Base-by-base conservation (phyloP, 1,140 invertebrate genomes). In the Penaeus japonicus region DNA sequence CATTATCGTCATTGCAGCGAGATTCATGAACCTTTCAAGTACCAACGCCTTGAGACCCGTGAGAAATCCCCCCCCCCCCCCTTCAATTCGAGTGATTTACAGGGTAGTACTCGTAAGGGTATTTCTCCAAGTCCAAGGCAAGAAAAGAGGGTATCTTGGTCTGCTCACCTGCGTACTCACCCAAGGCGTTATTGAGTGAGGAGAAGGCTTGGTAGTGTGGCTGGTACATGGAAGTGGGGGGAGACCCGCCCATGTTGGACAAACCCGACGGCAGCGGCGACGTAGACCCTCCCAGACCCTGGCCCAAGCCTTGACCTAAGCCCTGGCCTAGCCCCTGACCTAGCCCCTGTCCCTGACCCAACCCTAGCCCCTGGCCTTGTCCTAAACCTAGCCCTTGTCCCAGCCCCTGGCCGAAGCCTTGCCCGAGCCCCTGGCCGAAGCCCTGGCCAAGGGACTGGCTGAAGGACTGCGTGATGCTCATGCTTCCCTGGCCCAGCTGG, bases 131-230 rank as follows among this genome's bases (percentile, higher is more conserved):
- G 22, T n/a, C 7, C 20, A 65, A 35, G 32, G 22, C 18, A 39
- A 22, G 18, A 15, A 57, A 27, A 30, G 24, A 32, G n/a, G 15
- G 10, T n/a, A 53, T 57, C 27, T n/a, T 53, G 70, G 17, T 54
- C 62, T 30, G 27, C 89, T 85, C 89, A 90, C 89, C 89, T 78
- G 89, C 53, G 84, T 90, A 90, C 35, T 90, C 89, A 53, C 87
- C 89, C n/a, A 90, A 77, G 35, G 88, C 84, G 22, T 83, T 85
- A 57, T 90, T 90, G 81, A 90, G 87, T 18, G 89, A 90, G 62
- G 55, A 85, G 87, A 90, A 90, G 62, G 89, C 24, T 27, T 81
- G 85, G 84, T 90, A 90, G 32, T 88, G 89, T 0, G 75, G 83
- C 77, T 90, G 89, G 53, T 90, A 90, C 89, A 90, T 90, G 24